phyloP scores from a whole-genome alignment of 2,888 invertebrate species.

The Limnephilus rhombicus region DNA sequence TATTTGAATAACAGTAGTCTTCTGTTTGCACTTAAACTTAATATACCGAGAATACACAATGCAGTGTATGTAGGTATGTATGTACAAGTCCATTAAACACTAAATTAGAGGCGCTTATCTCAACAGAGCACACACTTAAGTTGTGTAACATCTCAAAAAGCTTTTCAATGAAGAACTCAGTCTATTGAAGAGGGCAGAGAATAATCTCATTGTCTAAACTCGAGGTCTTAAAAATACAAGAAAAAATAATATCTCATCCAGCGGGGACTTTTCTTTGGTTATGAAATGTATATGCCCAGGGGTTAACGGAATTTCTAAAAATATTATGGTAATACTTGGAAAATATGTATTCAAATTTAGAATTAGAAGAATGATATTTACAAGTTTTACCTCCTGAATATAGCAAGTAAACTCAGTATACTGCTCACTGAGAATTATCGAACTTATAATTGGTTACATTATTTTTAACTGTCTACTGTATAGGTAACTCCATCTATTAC shows the following conservation, averaged over 20 bases:
- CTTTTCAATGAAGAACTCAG: background rate
- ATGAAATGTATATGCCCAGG: background rate
- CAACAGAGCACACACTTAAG: constrained; percentile 5
- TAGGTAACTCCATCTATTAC: too few species aligned
- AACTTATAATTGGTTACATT: too few species aligned
- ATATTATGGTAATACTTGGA: background rate
- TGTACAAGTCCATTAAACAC: background rate
- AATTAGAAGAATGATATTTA: too few species aligned
- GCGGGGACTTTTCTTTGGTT: background rate
- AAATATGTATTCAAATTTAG: background rate
- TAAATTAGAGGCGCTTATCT: constrained; percentile 5
- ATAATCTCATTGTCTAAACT: background rate
- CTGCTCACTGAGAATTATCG: too few species aligned
- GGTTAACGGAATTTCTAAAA: background rate
- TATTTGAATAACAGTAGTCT: background rate
- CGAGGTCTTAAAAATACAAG: background rate
- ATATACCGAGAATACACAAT: background rate
- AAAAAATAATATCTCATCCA: background rate
- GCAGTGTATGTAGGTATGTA: background rate
- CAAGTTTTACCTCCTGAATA: too few species aligned
- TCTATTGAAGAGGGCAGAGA: background rate
- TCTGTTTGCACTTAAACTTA: background rate
- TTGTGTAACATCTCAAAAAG: background rate
- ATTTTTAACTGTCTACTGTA: too few species aligned
- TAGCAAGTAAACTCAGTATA: too few species aligned